Evolutionary conservation across 1,140 invertebrate species (phyloP).

Genomic region (Calliopsis andreniformis): DNA sequence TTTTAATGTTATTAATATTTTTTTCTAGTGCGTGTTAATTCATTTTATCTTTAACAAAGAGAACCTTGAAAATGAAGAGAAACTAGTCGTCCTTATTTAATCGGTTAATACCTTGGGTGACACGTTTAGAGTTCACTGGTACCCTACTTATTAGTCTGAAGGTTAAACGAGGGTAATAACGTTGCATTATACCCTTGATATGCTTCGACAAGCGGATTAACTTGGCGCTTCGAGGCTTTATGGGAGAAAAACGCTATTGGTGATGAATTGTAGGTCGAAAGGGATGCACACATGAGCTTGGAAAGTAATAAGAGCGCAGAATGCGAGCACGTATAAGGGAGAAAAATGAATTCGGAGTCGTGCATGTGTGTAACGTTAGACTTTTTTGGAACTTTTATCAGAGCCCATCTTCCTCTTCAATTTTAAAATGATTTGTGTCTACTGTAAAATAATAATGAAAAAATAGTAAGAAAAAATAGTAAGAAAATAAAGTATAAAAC

Average conservation of each 20-base stretch:
- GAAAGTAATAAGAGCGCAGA: background rate
- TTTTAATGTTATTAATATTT: too few species aligned
- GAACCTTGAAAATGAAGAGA: too few species aligned
- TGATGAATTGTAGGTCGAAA: slow-evolving; percentile 35
- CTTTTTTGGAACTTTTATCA: background rate
- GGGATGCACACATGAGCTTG: background rate
- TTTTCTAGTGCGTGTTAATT: too few species aligned
- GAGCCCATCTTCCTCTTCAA: background rate
- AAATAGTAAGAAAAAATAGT: background rate
- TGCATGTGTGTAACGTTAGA: background rate
- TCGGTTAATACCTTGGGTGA: too few species aligned
- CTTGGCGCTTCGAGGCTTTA: slow-evolving; percentile 9
- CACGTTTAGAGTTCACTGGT: background rate
- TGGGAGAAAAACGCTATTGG: slow-evolving; percentile 33
- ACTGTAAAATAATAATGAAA: too few species aligned
- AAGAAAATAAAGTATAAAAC: too few species aligned
- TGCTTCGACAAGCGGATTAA: slow-evolving; percentile 34
- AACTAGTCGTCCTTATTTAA: too few species aligned
- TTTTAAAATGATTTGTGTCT: too few species aligned
- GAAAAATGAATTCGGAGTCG: background rate
- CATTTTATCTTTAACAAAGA: too few species aligned
- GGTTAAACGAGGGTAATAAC: slow-evolving; percentile 44
- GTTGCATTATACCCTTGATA: slow-evolving; percentile 41
- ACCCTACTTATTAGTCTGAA: slow-evolving; percentile 35
- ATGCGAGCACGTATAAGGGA: background rate